Evolutionary conservation across 2,797 vertebrate species (phyloP), one percentile per base, ranked within the genome.

Genomic region (Taeniopygia guttata): DNA sequence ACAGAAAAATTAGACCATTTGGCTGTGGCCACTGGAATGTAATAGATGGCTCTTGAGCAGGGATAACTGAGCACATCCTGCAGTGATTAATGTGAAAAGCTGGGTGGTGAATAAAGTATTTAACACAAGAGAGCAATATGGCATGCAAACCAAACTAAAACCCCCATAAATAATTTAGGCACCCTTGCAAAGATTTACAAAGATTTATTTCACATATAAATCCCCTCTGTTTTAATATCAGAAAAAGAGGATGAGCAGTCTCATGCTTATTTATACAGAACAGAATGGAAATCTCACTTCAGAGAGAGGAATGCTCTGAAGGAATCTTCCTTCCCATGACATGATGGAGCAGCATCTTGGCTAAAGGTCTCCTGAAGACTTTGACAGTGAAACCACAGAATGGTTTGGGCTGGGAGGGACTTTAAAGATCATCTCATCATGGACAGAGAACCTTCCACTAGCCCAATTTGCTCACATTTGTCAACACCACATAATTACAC

Each of bases 81-180:
- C 56, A 82, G 94, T 98, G 98, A 99, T 99, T 98, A 96, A 98
- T 98, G 98, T 95, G 89, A 82, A 95, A 90, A 88, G 90, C 95
- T 13, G 62, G 75, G 89, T 92, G 91, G 97, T 90, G 55, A 96
- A 97, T 97, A 95, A 97, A 97, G 95, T 96, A 97, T 97, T 98
- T 97, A 98, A 98, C 97, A 97, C 93, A 95, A 98, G 97, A 98
- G 97, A 97, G 97, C 98, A 98, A 97, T 96, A 97, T 92, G 97
- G 96, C 97, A 98, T 91, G 96, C 97, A 98, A 97, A 97, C 97
- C 96, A 97, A 98, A 98, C 97, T 97, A 97, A 98, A 97, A 78
- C 92, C 81, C 69, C 84, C 93, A 95, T 97, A 97, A 97, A 97
- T 97, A 97, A 96, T 95, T 94, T 76, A 97, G 96, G 93, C 93